These are phyloP conservation scores for Lacanobia oleracea DNA, from an alignment of 2,888 invertebrate genomes.

Conservation along the genomic window DNA sequence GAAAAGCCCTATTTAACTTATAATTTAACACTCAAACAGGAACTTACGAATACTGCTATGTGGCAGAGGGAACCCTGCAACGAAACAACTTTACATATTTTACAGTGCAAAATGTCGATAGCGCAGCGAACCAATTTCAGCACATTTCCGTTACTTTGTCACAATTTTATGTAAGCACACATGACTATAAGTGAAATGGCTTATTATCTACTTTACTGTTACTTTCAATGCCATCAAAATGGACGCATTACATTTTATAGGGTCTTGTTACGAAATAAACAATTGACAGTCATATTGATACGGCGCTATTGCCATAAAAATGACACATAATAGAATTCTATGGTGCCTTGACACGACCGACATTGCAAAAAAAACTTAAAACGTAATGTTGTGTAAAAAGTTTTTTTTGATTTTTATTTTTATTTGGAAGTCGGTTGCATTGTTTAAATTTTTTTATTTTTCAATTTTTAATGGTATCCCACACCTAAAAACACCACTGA, in stretches of 20 bases:
- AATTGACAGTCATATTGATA: background rate
- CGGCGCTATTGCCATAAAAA: too few relatives aligned
- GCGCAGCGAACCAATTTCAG: constrained; percentile 13
- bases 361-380: too few relatives aligned
- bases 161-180: background rate
- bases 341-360: too few relatives aligned
- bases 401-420: too few relatives aligned
- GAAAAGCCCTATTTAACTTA: background rate
- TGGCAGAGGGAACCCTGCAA: background rate
- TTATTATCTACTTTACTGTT: background rate
- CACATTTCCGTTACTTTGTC: constrained; percentile 20
- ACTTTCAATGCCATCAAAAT: background rate
- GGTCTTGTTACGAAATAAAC: constrained; percentile 1
- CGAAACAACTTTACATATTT: constrained; percentile 12
- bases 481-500: too few relatives aligned
- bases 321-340: too few relatives aligned
- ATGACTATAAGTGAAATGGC: background rate
- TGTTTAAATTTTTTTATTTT: too few relatives aligned
- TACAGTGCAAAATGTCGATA: constrained; percentile 13
- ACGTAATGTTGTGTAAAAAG: too few relatives aligned
- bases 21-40: background rate
- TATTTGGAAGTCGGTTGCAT: too few relatives aligned
- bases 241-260: constrained; percentile 1
- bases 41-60: background rate
- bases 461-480: too few relatives aligned